These are phyloP conservation scores for Eupithecia subfuscata DNA, from an alignment of 2,888 invertebrate genomes.

Conservation along the genomic window DNA sequence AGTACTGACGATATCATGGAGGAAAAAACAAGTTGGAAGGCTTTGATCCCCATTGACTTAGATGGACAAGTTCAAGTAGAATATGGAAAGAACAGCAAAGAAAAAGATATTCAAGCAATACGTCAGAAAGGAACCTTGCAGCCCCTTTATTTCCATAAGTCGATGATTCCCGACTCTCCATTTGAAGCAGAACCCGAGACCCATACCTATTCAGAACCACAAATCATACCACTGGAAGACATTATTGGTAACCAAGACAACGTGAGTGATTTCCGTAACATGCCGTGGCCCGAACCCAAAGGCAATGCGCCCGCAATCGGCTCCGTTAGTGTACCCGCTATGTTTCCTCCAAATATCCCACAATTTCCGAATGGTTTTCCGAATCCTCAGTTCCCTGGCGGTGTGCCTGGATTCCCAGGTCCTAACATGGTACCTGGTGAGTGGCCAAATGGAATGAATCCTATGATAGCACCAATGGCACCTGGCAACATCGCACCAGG, in stretches of 20 bases:
- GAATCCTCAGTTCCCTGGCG: conserved; percentile 74
- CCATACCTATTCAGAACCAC: conserved; percentile 90
- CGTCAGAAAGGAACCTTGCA: conserved; percentile 93
- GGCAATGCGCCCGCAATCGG: conserved; percentile 80
- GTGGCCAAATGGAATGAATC: conserved; percentile 73
- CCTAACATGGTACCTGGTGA: conserved; percentile 70
- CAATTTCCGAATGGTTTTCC: conserved; percentile 78
- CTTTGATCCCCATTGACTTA: conserved; percentile 87
- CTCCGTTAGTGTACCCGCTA: conserved; percentile 68
- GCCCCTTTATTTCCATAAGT: conserved; percentile 91
- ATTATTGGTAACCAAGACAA: conserved; percentile 92
- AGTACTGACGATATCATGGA: conserved; percentile 92
- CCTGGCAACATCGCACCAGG: conserved; percentile 74
- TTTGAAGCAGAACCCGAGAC: conserved; percentile 94
- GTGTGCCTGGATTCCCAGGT: conserved; percentile 73
- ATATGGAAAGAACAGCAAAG: conserved; percentile 91
- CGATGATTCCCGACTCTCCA: conserved; percentile 93
- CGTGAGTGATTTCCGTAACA: conserved; percentile 89
- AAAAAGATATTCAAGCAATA: conserved; percentile 93
- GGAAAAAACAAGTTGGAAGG: conserved; percentile 90
- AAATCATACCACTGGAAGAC: conserved; percentile 94
- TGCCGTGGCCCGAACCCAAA: conserved; percentile 94
- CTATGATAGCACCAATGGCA: conserved; percentile 60
- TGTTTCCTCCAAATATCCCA: conserved; percentile 76
- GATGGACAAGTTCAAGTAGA: conserved; percentile 86